phyloP scores from a whole-genome alignment of 2,797 vertebrate genomes.

The Ara ararauna region DNA sequence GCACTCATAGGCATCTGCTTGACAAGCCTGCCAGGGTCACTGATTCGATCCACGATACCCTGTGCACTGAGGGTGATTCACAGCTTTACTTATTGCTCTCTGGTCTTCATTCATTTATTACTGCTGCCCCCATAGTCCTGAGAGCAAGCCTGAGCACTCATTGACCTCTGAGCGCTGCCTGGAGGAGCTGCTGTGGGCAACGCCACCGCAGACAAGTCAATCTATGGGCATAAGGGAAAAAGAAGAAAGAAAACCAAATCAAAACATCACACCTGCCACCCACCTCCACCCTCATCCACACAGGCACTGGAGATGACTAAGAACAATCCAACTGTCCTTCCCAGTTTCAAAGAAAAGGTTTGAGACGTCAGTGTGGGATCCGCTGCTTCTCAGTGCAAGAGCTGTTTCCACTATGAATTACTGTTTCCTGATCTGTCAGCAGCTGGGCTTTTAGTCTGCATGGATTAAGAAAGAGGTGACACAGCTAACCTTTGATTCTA shows the following conservation, averaged over 20 bases:
- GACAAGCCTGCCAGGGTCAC: not conserved
- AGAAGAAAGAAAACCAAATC: not conserved
- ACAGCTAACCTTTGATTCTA: not conserved
- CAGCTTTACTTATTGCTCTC: not conserved
- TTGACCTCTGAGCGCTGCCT: not conserved
- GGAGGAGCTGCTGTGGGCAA: not conserved
- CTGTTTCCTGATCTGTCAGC: conserved; percentile 7
- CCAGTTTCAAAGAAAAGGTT: conserved; percentile 5
- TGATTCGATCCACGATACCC: fast-evolving
- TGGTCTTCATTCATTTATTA: not conserved
- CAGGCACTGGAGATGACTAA: not conserved
- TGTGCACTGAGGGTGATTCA: not conserved
- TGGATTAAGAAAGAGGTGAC: not conserved
- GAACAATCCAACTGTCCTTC: not conserved
- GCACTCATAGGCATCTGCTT: not conserved
- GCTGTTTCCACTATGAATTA: not conserved
- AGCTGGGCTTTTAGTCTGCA: not conserved
- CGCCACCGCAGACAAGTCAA: not conserved
- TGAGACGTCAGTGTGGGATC: not conserved
- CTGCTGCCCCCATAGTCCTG: fast-evolving
- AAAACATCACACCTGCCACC: not conserved
- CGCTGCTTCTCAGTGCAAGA: not conserved
- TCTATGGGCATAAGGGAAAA: not conserved
- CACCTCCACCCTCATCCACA: not conserved
- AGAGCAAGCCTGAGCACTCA: not conserved